These are phyloP conservation scores for Crypturellus undulatus DNA, from an alignment of 2,113 vertebrate genomes.

Conservation along the genomic window DNA sequence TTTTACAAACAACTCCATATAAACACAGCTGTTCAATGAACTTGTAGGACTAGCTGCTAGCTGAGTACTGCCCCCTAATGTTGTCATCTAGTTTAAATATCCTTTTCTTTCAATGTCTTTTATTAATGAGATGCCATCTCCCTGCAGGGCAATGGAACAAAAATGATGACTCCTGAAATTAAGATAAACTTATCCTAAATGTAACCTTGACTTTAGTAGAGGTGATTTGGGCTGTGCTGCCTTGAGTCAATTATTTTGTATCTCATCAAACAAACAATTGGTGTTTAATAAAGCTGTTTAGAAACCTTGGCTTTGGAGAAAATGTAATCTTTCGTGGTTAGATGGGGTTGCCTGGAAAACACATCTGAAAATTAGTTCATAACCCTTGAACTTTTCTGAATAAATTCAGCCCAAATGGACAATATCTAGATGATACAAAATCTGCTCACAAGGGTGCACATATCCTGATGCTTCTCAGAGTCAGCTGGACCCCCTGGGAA, in stretches of 20 bases:
- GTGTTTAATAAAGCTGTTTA: neutral
- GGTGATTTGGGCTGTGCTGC: neutral
- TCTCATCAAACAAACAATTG: neutral
- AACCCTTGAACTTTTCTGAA: neutral
- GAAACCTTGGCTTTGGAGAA: neutral
- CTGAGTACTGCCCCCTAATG: conserved; percentile 62
- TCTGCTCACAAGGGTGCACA: neutral
- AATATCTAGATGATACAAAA: neutral
- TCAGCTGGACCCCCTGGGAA: neutral
- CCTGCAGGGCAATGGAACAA: neutral
- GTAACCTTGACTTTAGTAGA: neutral
- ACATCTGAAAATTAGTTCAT: neutral
- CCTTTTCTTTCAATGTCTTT: neutral
- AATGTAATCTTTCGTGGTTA: neutral
- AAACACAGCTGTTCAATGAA: conserved; percentile 61
- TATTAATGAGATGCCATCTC: neutral
- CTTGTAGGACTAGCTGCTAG: neutral
- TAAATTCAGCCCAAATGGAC: neutral
- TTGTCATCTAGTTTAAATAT: neutral
- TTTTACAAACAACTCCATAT: conserved; percentile 49
- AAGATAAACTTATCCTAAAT: neutral
- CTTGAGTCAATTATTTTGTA: neutral
- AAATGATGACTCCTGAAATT: fast-evolving
- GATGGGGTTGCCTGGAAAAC: neutral
- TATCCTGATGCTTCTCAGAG: neutral